A percentile compares a stretch with the other conserved stretches of the same genome.
Conservation (phyloP, 2,797 vertebrate species). For the Sus cebifrons region DNA sequence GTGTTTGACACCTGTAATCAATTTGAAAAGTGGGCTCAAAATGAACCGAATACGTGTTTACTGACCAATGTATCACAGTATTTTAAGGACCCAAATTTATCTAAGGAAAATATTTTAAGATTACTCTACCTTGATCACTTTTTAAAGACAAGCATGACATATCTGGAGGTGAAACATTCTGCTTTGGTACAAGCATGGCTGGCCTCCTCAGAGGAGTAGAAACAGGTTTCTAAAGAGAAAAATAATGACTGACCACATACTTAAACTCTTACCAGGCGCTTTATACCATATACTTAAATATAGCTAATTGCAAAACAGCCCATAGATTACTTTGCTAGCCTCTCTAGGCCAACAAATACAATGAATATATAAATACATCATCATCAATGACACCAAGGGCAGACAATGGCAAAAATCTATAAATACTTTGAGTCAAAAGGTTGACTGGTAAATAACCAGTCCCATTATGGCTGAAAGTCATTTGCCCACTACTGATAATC, state of each 20-base stretch:
- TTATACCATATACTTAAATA: not conserved
- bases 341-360: not conserved
- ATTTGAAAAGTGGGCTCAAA: conserved; percentile 39
- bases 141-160: conserved; percentile 80
- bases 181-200: conserved; percentile 52
- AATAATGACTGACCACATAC: not conserved
- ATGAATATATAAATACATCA: not conserved
- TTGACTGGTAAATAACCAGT: not conserved
- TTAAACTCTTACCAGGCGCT: not conserved
- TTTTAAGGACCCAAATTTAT: not conserved
- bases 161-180: conserved; percentile 77
- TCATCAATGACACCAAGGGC: not conserved
- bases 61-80: not conserved
- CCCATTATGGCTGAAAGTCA: not conserved
- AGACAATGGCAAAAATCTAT: not conserved
- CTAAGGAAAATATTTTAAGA: conserved; percentile 15
- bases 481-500: not conserved
- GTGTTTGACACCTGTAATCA: not conserved
- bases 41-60: conserved; percentile 14
- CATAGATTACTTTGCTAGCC: not conserved
- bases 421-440: not conserved
- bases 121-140: conserved; percentile 87
- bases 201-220: conserved; percentile 73
- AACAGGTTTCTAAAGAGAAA: conserved; percentile 77
- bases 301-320: not conserved